Conservation (phyloP, 2,888 invertebrate genomes). For the Trichogramma evanescens region DNA sequence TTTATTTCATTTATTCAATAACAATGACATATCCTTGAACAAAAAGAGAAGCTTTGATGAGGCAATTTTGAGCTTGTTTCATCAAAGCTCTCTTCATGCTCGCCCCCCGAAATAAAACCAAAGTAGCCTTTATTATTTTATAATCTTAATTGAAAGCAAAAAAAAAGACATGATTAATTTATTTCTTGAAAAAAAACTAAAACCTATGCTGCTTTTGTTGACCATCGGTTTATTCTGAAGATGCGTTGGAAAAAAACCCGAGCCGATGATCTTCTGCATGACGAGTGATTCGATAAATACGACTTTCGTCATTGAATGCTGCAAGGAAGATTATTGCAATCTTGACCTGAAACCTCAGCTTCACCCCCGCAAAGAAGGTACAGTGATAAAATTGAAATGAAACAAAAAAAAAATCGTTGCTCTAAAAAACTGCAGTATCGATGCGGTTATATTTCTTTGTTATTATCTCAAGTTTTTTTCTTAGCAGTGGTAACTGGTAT, state of each 20-base stretch:
- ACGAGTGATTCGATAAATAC: constrained; percentile 67
- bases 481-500: too few relatives aligned
- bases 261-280: constrained; percentile 77
- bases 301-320: constrained; percentile 74
- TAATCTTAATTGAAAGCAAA: not conserved
- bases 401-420: too few relatives aligned
- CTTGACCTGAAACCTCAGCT: constrained; percentile 62
- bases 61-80: too few relatives aligned
- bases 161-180: constrained; percentile 5
- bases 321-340: constrained; percentile 75
- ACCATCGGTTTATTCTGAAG: constrained; percentile 58
- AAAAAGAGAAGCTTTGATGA: too few relatives aligned
- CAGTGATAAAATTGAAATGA: constrained; percentile 24
- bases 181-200: not conserved
- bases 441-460: too few relatives aligned
- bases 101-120: too few relatives aligned
- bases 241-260: constrained; percentile 69
- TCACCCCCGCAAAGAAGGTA: constrained; percentile 62
- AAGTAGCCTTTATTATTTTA: constrained; percentile 9
- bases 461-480: too few relatives aligned
- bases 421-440: too few relatives aligned
- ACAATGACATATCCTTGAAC: too few relatives aligned
- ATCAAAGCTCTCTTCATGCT: too few relatives aligned
- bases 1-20: too few relatives aligned
- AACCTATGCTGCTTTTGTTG: constrained; percentile 25